Conservation (phyloP, 2,888 invertebrate genomes). For the Hemicrepidius hirtus region DNA sequence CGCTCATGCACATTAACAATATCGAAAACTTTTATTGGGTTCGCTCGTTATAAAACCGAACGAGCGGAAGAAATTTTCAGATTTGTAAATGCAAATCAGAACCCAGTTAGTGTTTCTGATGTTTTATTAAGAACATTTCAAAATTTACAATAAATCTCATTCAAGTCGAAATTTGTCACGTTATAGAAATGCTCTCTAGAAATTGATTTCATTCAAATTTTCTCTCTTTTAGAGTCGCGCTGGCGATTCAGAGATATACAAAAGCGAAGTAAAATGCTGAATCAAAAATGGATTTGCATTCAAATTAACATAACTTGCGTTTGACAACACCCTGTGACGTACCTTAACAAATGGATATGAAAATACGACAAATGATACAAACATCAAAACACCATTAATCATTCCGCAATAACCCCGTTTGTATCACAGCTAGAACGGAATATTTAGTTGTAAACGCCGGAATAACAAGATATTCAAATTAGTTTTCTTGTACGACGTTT, state of each 20-base stretch:
- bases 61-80: background rate
- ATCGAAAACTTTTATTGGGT: constrained; percentile 44
- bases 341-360: constrained; percentile 56
- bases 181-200: constrained; percentile 35
- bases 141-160: constrained; percentile 44
- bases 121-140: constrained; percentile 40
- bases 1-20: constrained; percentile 33
- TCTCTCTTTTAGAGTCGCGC: constrained; percentile 10
- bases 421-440: constrained; percentile 30
- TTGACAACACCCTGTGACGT: constrained; percentile 43
- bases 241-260: constrained; percentile 34
- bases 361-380: constrained; percentile 58
- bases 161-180: constrained; percentile 39
- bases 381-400: constrained; percentile 57
- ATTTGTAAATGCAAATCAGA: constrained; percentile 24
- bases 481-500: constrained; percentile 24
- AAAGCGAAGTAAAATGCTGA: constrained; percentile 42
- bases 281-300: constrained; percentile 51
- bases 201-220: constrained; percentile 52
- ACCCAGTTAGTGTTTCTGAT: constrained; percentile 39
- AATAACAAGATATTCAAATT: constrained; percentile 39
- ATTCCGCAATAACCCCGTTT: constrained; percentile 47
- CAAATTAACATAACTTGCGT: constrained; percentile 59
- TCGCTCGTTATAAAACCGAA: constrained; percentile 27
- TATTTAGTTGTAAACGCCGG: constrained; percentile 38